Conservation (phyloP, 2,888 invertebrate species). For the Abscondita cerata region DNA sequence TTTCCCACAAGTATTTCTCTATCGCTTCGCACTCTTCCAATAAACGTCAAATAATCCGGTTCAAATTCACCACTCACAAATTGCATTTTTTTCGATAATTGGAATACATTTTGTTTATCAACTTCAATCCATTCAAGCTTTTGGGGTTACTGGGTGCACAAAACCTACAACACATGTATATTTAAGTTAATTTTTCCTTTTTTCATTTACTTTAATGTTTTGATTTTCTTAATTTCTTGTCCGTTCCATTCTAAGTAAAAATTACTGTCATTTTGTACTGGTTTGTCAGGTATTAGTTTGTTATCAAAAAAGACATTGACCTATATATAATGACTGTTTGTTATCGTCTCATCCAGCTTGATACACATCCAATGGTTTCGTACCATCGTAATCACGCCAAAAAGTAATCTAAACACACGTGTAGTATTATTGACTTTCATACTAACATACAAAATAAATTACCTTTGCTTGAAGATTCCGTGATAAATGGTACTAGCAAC, state of each 20-base stretch:
- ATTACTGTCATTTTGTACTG: background rate
- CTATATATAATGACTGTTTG: background rate
- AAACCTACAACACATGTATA: background rate
- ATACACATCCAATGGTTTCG: background rate
- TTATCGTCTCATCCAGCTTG: background rate
- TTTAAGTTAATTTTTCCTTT: background rate
- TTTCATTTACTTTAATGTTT: background rate
- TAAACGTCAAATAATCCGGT: background rate
- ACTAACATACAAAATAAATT: too few species aligned
- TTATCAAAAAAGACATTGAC: background rate
- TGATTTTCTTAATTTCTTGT: background rate
- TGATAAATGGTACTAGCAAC: too few species aligned
- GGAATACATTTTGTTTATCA: background rate
- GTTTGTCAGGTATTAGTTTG: background rate
- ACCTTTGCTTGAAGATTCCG: too few species aligned
- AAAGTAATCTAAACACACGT: constrained; percentile 4
- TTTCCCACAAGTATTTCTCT: background rate
- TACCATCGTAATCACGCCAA: background rate
- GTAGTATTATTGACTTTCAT: too few species aligned
- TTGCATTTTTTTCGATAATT: background rate
- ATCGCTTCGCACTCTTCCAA: background rate
- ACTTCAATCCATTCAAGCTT: background rate
- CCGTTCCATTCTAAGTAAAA: background rate
- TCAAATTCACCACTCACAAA: background rate
- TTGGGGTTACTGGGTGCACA: background rate